Percentiles rank a stretch among this genome's conserved stretches.
phyloP scores from a whole-genome alignment of 2,113 vertebrate species.

The Vulpes vulpes region DNA sequence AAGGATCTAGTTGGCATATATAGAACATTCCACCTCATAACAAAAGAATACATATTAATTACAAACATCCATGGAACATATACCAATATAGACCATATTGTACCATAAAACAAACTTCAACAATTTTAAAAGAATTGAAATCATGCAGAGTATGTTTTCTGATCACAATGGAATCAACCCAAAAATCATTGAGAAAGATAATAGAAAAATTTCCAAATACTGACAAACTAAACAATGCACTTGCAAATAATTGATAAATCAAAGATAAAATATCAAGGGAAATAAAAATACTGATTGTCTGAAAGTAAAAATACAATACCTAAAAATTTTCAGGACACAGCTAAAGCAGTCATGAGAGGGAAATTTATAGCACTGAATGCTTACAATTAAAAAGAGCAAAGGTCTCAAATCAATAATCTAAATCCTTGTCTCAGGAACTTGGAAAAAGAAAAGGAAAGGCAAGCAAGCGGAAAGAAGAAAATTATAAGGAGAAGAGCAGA shows the following conservation, averaged over 20 bases:
- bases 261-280: background rate
- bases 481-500: background rate
- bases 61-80: background rate
- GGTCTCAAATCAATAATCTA: background rate
- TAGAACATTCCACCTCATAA: background rate
- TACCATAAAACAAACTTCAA: background rate
- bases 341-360: background rate
- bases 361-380: background rate
- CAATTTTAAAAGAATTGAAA: background rate
- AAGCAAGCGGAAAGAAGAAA: background rate
- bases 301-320: background rate
- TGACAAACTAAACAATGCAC: background rate
- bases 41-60: background rate
- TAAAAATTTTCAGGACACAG: background rate
- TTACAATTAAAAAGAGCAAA: background rate
- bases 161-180: background rate
- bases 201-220: background rate
- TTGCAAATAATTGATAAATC: background rate
- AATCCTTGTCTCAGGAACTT: background rate
- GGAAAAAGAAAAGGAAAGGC: background rate
- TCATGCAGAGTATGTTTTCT: background rate
- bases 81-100: background rate
- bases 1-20: background rate
- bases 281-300: background rate
- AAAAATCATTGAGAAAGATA: background rate